phyloP scores from a whole-genome alignment of 2,888 invertebrate genomes.

The Unio delphinus region DNA sequence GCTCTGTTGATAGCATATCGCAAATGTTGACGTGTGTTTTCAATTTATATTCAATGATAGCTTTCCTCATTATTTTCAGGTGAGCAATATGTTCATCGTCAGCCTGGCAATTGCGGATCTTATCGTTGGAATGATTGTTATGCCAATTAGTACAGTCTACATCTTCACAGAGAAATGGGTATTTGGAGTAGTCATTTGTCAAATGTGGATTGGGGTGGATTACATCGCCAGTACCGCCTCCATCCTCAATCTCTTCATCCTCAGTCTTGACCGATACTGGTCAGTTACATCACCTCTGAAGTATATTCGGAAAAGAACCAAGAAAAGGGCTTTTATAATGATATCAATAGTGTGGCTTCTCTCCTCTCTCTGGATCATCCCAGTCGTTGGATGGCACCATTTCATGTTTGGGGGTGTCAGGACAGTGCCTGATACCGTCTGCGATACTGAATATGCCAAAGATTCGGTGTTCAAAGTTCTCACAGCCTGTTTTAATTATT shows the following conservation, averaged over 20 bases:
- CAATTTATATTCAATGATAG: no score
- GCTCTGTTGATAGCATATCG: no score
- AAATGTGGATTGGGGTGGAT: slow-evolving; percentile 76
- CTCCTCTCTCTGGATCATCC: slow-evolving; percentile 73
- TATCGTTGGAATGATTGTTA: slow-evolving; percentile 73
- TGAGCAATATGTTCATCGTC: slow-evolving; percentile 75
- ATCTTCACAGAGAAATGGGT: slow-evolving; percentile 71
- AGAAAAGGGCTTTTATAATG: slow-evolving; percentile 73
- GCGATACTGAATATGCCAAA: slow-evolving; percentile 74
- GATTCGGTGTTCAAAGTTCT: slow-evolving; percentile 73
- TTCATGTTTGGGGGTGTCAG: slow-evolving; percentile 65
- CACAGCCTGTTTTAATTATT: slow-evolving; percentile 74
- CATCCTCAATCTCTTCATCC: slow-evolving; percentile 75
- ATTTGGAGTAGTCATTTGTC: slow-evolving; percentile 75
- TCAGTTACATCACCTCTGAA: slow-evolving; percentile 74
- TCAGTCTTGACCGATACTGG: slow-evolving; percentile 73
- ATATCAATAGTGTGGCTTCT: slow-evolving; percentile 73
- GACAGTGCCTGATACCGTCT: slow-evolving; percentile 65
- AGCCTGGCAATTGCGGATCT: slow-evolving; percentile 74
- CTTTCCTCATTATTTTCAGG: slow-evolving; percentile 63
- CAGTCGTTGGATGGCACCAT: slow-evolving; percentile 73
- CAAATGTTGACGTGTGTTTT: no score
- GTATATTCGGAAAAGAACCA: slow-evolving; percentile 73
- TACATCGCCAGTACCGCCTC: slow-evolving; percentile 77
- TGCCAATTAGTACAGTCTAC: slow-evolving; percentile 74